A percentile compares a stretch with the other conserved stretches of the same genome.
Conservation (phyloP, 2,888 invertebrate genomes). For the Ashinkailepas kermadecensis region DNA sequence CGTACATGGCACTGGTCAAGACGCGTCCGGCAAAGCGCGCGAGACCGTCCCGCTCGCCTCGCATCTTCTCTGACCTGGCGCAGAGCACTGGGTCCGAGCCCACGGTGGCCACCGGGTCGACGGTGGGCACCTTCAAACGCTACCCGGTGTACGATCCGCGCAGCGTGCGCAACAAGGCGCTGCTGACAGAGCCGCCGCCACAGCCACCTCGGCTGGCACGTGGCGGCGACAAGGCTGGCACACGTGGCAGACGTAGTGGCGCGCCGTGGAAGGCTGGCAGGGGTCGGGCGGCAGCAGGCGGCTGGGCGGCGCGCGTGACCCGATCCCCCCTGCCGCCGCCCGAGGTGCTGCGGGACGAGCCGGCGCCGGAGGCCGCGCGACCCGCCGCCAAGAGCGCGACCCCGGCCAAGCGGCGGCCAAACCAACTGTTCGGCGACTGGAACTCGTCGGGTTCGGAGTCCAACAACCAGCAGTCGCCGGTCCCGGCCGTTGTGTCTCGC, state of each 20-base stretch:
- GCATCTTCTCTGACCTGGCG: neutral
- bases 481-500: neutral
- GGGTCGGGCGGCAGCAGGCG: neutral
- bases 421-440: neutral
- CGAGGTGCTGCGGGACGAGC: conserved; percentile 2
- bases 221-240: neutral
- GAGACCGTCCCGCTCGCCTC: neutral
- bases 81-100: neutral
- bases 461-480: neutral
- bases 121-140: conserved; percentile 2
- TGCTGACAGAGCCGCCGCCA: neutral
- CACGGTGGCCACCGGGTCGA: neutral
- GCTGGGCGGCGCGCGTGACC: neutral
- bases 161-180: neutral
- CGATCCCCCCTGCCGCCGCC: neutral
- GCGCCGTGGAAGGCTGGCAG: neutral
- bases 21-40: neutral
- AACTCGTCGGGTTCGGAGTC: neutral
- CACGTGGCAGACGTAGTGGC: neutral
- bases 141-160: neutral
- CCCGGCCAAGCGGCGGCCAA: neutral
- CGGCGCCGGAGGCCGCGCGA: neutral
- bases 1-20: neutral
- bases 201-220: neutral
- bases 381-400: neutral